A percentile compares a stretch with the other conserved stretches of the same genome.
Conservation (phyloP, 2,888 invertebrate species). For the Tenthredo mesomela region DNA sequence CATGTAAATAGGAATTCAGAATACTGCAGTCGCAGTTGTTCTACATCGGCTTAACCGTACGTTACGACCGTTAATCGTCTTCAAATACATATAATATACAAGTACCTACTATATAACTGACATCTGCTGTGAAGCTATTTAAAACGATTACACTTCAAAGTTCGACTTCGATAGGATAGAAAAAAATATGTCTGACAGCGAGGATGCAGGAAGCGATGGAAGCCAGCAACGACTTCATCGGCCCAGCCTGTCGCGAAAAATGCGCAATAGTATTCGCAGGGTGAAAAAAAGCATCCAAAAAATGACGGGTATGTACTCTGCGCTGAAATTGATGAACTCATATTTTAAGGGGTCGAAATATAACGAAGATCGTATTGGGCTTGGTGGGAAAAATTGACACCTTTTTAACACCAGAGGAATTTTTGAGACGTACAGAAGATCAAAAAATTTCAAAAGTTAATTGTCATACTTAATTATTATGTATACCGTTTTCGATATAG, state of each 20-base stretch:
- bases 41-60: not conserved
- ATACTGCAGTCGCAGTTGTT: not conserved
- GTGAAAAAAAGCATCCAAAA: constrained; percentile 70
- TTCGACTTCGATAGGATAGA: not conserved
- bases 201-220: constrained; percentile 52
- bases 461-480: too few species aligned
- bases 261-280: constrained; percentile 69
- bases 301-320: constrained; percentile 67
- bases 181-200: constrained; percentile 52
- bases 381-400: not conserved
- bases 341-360: too few species aligned
- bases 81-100: not conserved
- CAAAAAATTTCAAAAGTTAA: too few species aligned
- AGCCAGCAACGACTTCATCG: constrained; percentile 49
- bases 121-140: constrained; percentile 27
- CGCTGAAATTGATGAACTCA: not conserved
- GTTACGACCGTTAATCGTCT: not conserved
- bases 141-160: constrained; percentile 27
- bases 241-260: constrained; percentile 67
- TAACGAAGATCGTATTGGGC: too few species aligned
- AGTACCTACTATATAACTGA: not conserved
- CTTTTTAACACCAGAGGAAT: too few species aligned
- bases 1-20: too few species aligned
- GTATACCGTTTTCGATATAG: too few species aligned
- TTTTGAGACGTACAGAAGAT: too few species aligned